Percentiles rank a stretch among this genome's conserved stretches.
Evolutionary conservation across 2,888 invertebrate genomes (phyloP).

Genomic region (Polietes domitor): DNA sequence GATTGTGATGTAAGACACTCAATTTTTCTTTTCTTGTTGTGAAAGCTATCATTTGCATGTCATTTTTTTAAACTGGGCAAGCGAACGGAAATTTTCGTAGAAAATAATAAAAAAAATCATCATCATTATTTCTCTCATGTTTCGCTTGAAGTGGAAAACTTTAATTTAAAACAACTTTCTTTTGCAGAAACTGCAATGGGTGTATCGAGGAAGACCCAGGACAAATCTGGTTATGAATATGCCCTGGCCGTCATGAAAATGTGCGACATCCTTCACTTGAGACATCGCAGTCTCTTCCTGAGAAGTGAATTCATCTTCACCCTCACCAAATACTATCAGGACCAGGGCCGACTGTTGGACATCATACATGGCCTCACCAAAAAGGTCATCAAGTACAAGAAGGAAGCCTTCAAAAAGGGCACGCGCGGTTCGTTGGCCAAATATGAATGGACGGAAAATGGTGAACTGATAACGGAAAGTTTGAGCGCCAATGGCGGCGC

Average conservation of each 20-base stretch:
- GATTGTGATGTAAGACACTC: background rate
- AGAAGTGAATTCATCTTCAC: conserved; percentile 90
- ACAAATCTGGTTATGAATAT: conserved; percentile 90
- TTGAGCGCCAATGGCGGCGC: conserved; percentile 48
- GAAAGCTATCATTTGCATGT: background rate
- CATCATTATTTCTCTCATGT: background rate
- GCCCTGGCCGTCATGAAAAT: conserved; percentile 95
- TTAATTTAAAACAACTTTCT: conserved; percentile 4
- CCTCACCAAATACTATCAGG: conserved; percentile 87
- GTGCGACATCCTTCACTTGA: conserved; percentile 91
- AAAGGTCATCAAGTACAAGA: conserved; percentile 89
- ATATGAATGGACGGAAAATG: conserved; percentile 70
- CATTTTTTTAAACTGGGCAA: background rate
- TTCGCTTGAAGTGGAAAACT: background rate
- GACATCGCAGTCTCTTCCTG: conserved; percentile 90
- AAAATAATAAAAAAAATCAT: background rate
- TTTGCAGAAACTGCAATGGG: conserved; percentile 92
- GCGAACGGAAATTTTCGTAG: too few relatives aligned
- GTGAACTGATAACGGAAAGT: conserved; percentile 64
- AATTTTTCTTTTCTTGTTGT: background rate
- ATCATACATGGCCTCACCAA: conserved; percentile 91
- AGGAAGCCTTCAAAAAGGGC: conserved; percentile 87
- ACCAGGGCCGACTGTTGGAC: conserved; percentile 87
- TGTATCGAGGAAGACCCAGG: conserved; percentile 91
- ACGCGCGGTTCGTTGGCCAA: conserved; percentile 82